Evolutionary conservation across 2,797 vertebrate species (phyloP).

Genomic region (Rhabdomys pumilio): DNA sequence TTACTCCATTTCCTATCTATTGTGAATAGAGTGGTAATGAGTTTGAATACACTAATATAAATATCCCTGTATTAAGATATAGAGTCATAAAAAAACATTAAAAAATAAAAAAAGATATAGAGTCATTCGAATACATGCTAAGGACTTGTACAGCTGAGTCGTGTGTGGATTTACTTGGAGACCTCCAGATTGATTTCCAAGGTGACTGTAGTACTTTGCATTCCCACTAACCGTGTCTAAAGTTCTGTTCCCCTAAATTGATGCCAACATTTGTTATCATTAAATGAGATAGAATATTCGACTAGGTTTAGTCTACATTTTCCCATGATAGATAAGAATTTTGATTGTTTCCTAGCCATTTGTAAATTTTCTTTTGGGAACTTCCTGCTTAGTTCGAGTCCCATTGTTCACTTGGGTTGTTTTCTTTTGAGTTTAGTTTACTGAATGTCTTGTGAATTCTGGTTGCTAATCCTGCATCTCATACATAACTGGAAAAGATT

Average conservation of each 20-base stretch:
- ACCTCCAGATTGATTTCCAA: background rate
- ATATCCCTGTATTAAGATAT: background rate
- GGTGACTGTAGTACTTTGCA: background rate
- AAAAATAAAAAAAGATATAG: background rate
- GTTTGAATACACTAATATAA: background rate
- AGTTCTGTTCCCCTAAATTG: background rate
- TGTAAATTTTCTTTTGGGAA: background rate
- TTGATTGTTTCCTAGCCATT: background rate
- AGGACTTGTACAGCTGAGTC: background rate
- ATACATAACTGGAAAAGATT: background rate
- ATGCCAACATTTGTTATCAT: background rate
- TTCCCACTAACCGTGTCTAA: background rate
- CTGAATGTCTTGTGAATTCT: background rate
- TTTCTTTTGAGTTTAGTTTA: background rate
- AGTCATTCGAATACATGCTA: background rate
- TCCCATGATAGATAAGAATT: background rate
- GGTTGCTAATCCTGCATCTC: background rate
- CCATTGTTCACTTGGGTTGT: background rate
- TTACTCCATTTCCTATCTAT: background rate
- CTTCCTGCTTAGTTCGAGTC: background rate
- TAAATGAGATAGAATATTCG: background rate
- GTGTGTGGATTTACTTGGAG: background rate
- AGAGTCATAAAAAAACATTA: background rate
- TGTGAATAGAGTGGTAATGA: background rate
- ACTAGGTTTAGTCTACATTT: background rate